Evolutionary conservation across 1,140 invertebrate genomes (phyloP).

Genomic region (Drosophila melanogaster): Release_6_plus_ISO1_MT NT_037436.4:15526501-15527000

Average conservation of each 20-base stretch:
- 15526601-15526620: constrained; percentile 57
- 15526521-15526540: neutral
- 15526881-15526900: constrained; percentile 52
- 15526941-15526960: constrained; percentile 34
- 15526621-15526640: constrained; percentile 67
- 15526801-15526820: constrained; percentile 26
- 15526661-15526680: constrained; percentile 68
- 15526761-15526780: neutral
- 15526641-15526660: constrained; percentile 73
- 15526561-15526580: constrained; percentile 65
- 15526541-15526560: constrained; percentile 12
- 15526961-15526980: constrained; percentile 45
- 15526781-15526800: neutral
- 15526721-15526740: constrained; percentile 63
- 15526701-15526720: constrained; percentile 32
- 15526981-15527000: constrained; percentile 44
- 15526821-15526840: constrained; percentile 27
- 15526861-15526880: neutral
- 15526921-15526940: constrained; percentile 46
- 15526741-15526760: constrained; percentile 13
- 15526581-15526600: constrained; percentile 70
- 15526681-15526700: constrained; percentile 57
- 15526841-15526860: neutral
- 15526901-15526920: constrained; percentile 38
- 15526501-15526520: neutral